phyloP scores from a whole-genome alignment of 2,797 vertebrate genomes.

The Florisuga fusca region DNA sequence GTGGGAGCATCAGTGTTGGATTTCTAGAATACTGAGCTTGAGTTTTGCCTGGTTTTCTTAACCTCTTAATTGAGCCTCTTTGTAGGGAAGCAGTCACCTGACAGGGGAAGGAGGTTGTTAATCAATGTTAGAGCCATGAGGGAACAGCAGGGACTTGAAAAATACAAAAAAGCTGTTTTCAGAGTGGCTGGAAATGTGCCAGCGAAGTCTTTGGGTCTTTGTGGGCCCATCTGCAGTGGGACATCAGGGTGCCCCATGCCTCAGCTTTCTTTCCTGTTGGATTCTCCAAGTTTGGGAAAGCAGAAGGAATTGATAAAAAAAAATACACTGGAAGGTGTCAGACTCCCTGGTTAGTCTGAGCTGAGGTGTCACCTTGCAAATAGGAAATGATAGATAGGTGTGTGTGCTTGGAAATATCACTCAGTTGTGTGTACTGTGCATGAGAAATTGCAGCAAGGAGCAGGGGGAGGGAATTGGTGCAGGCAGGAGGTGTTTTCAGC shows the following conservation, averaged over 20 bases:
- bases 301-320: background rate
- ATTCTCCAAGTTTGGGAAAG: background rate
- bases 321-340: accelerated
- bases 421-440: background rate
- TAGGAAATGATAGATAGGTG: background rate
- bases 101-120: background rate
- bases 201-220: background rate
- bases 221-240: background rate
- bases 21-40: background rate
- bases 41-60: background rate
- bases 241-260: background rate
- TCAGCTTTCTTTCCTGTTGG: background rate
- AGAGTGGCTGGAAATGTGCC: background rate
- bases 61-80: background rate
- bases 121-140: background rate
- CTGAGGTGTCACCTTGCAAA: background rate
- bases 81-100: background rate
- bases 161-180: background rate
- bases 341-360: background rate
- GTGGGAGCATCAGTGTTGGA: accelerated
- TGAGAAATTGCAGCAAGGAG: background rate
- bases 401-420: background rate
- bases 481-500: background rate
- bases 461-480: background rate
- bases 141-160: background rate